These are phyloP conservation scores for Oreonectes daqikongensis DNA, from an alignment of 2,797 vertebrate species.

Conservation along the genomic window DNA sequence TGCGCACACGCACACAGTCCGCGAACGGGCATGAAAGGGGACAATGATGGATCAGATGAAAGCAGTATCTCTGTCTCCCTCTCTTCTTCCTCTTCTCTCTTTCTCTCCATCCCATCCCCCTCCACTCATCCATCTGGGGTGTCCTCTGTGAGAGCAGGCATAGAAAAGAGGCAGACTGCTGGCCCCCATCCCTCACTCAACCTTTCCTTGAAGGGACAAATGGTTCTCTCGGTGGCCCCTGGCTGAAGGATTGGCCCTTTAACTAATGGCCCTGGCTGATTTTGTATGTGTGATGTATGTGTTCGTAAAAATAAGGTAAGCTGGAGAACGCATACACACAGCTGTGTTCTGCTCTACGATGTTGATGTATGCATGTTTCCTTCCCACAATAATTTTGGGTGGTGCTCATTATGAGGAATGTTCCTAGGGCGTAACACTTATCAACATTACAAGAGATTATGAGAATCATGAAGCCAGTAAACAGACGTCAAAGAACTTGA, in stretches of 20 bases:
- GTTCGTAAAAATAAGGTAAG: conserved; percentile 2
- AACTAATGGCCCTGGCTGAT: conserved; percentile 46
- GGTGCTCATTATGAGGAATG: conserved; percentile 12
- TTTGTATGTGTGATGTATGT: conserved; percentile 23
- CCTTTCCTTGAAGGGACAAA: conserved; percentile 67
- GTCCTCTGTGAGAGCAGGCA: conserved; percentile 58
- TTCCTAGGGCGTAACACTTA: not conserved
- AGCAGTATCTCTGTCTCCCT: conserved; percentile 58
- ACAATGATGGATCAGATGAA: conserved; percentile 71
- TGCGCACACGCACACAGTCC: not conserved
- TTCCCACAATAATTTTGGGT: conserved; percentile 22
- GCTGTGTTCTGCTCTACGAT: not conserved
- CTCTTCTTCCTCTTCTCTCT: conserved; percentile 50
- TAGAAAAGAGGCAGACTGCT: conserved; percentile 56
- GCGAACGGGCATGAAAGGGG: conserved; percentile 62
- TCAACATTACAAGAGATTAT: conserved; percentile 13
- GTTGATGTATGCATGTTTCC: not conserved
- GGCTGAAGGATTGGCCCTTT: conserved; percentile 63
- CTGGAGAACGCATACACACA: not conserved
- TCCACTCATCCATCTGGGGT: conserved; percentile 68
- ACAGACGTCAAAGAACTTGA: conserved; percentile 4
- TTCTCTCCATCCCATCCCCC: conserved; percentile 60
- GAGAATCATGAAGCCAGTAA: conserved; percentile 9
- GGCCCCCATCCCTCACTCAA: conserved; percentile 66
- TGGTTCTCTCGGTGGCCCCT: conserved; percentile 56